Base-by-base conservation (phyloP, 1,140 invertebrate species). In the Geopemphigus sp. region DNA sequence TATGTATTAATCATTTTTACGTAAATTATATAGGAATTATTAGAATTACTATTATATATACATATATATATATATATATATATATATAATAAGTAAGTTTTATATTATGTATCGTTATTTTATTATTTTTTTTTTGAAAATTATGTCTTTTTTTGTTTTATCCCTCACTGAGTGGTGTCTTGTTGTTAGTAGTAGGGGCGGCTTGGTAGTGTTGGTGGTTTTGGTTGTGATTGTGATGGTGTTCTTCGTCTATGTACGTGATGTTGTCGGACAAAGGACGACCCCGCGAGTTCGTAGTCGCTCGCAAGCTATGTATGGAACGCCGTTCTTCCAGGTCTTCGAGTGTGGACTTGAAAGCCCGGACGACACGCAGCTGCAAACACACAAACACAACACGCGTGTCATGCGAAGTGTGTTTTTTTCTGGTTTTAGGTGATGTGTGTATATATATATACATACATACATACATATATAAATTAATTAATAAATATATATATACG, bases 291-390 rank as follows among this genome's bases (percentile, higher is more conserved):
- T 92, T 95, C 89, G 95, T 95, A 17, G 96, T 93, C 88, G 94
- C 95, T 89, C 95, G 94, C 89, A 95, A 93, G 92, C 95, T 96
- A 92, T 97, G 95, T 87, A 97, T 92, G 88, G 96, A 97, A 87
- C 95, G 93, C 86, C 95, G 93, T 89, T 99, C 98, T 89, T 98
- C 97, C 89, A 99, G 90, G 89, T 99, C 98, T 92, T 99, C 98
- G 90, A 99, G 90, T 86, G 94, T 98, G 85, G 96, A 98, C 90
- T 96, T 98, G 95, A 99, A 99, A 86, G 97, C 98, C 90, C 97
- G 94, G 89, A 99, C 97, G 89, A 99, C 98, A 89, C 98, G 95
- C 89, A 99, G 93, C 97, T 99, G 95, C 89, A 95, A 92, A 90
- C 78, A 82, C 81, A 82, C 76, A 57, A 82, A 54, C 63, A 63